Percentiles rank a stretch among this genome's conserved stretches.
These are phyloP conservation scores for Gambusia yucatana DNA, from an alignment of 2,797 vertebrate species.

Conservation along the genomic window DNA sequence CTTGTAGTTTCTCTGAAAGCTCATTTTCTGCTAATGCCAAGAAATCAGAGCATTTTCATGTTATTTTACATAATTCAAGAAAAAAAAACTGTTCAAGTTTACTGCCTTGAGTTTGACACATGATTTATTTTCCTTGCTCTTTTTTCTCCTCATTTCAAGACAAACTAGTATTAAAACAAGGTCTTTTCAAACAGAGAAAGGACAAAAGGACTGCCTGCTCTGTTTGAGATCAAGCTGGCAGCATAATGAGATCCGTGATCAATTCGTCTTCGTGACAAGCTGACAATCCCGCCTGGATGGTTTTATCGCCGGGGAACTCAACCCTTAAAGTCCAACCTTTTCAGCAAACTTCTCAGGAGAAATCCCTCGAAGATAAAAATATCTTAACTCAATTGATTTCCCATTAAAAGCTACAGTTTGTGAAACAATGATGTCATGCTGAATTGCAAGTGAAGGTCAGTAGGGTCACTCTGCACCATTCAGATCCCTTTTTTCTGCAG, in stretches of 20 bases:
- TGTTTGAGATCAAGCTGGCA: slow-evolving; percentile 35
- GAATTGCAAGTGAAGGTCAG: slow-evolving; percentile 43
- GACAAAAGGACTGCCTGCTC: slow-evolving; percentile 13
- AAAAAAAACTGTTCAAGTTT: no score
- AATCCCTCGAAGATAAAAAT: slow-evolving; percentile 4
- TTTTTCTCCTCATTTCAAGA: slow-evolving; percentile 5
- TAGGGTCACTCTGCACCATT: slow-evolving; percentile 11
- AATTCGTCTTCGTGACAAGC: slow-evolving; percentile 42
- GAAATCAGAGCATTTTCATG: no score
- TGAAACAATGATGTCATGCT: slow-evolving; percentile 4
- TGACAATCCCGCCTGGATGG: slow-evolving; percentile 42
- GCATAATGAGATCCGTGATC: slow-evolving; percentile 59
- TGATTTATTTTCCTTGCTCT: not conserved
- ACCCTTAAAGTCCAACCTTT: slow-evolving; percentile 30
- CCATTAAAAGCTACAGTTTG: not conserved
- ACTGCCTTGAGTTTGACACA: no score
- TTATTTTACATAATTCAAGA: no score
- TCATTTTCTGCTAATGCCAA: no score
- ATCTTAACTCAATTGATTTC: slow-evolving; percentile 11
- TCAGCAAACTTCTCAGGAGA: slow-evolving; percentile 19
- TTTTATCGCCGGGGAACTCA: slow-evolving; percentile 31
- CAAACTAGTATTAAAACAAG: slow-evolving; percentile 15
- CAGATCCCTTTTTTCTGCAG: slow-evolving; percentile 51
- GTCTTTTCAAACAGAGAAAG: slow-evolving; percentile 22
- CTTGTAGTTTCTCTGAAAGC: no score